phyloP scores from a whole-genome alignment of 2,888 invertebrate species.

The Trachelus troglodyta region DNA sequence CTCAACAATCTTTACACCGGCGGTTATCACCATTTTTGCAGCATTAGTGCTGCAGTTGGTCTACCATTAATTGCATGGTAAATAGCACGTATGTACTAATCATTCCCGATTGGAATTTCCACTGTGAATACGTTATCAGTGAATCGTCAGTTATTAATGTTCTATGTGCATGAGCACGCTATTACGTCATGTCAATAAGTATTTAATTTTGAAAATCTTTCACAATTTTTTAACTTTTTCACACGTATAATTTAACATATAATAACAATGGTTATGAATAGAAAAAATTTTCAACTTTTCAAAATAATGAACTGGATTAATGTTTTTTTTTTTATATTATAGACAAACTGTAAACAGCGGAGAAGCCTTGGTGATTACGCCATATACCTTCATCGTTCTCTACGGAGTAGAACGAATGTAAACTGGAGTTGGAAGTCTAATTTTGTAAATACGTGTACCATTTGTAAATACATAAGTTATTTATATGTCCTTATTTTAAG shows the following conservation, averaged over 20 bases:
- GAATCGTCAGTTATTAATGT: neutral
- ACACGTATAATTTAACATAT: no score
- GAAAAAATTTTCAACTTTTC: neutral
- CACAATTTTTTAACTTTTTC: no score
- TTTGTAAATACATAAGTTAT: neutral
- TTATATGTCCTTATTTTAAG: no score
- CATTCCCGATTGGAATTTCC: neutral
- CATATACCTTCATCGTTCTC: neutral
- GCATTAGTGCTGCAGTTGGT: neutral
- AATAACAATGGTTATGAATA: no score
- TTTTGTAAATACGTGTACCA: neutral
- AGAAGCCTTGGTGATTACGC: neutral
- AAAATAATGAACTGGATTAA: neutral
- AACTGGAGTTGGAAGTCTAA: neutral
- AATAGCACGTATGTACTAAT: neutral
- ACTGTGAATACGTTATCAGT: neutral
- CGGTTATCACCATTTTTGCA: neutral
- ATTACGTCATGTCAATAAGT: no score
- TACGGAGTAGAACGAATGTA: neutral
- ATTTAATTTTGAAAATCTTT: no score
- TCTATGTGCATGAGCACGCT: no score
- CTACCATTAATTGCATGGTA: neutral
- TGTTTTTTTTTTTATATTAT: neutral
- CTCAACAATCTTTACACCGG: no score
- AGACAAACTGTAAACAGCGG: neutral